Percentiles rank a stretch among this genome's conserved stretches.
These are phyloP conservation scores for Uropsilus gracilis DNA, from an alignment of 2,113 vertebrate species.

Conservation along the genomic window DNA sequence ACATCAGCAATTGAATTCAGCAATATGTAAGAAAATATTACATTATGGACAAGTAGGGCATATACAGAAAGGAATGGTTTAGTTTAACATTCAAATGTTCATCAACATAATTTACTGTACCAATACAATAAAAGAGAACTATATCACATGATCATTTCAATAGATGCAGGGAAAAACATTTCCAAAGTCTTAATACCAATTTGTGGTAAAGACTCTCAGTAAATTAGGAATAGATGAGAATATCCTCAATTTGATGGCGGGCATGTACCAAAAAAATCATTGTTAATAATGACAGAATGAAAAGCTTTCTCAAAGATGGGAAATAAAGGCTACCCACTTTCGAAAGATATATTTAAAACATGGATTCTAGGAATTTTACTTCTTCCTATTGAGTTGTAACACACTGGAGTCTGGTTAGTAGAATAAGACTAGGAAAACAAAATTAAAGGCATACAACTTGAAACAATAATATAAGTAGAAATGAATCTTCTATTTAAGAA, in stretches of 20 bases:
- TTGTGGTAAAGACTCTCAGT: not conserved
- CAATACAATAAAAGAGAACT: not conserved
- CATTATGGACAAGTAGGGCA: not conserved
- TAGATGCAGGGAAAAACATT: not conserved
- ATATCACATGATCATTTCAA: not conserved
- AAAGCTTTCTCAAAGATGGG: not conserved
- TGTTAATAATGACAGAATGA: not conserved
- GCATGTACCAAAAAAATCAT: not conserved
- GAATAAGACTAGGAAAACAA: not conserved
- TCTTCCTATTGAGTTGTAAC: not conserved
- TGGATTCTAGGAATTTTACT: not conserved
- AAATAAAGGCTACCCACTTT: not conserved
- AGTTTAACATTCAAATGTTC: not conserved
- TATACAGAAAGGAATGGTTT: not conserved
- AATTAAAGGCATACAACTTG: not conserved
- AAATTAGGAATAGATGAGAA: conserved; percentile 7
- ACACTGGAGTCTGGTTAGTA: not conserved
- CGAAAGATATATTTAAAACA: conserved; percentile 16
- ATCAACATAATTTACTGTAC: not conserved
- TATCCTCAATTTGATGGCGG: not conserved
- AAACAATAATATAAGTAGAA: conserved; percentile 3
- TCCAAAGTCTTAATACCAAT: not conserved
- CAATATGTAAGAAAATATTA: not conserved
- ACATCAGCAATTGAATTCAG: not conserved
- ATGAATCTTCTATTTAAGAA: not conserved